Evolutionary conservation across 2,797 vertebrate genomes (phyloP).

Genomic region (Oreochromis mossambicus): DNA sequence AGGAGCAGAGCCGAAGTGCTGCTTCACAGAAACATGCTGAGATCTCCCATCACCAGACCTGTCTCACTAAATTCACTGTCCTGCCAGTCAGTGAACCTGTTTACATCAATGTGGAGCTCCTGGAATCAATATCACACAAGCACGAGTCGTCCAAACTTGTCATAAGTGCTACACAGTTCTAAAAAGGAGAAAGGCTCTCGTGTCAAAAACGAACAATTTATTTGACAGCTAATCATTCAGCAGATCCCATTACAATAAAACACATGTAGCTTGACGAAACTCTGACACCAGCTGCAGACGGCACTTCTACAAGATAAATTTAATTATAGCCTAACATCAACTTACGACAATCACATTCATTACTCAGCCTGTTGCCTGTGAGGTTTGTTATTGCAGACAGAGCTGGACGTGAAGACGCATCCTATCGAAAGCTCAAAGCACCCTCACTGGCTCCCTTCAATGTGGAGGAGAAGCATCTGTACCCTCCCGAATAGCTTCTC

Average conservation of each 20-base stretch:
- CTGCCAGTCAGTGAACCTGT: neutral
- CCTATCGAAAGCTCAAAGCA: neutral
- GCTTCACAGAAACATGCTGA: neutral
- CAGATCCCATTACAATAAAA: neutral
- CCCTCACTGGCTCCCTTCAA: neutral
- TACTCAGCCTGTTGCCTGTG: neutral
- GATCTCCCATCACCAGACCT: neutral
- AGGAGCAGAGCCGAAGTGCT: neutral
- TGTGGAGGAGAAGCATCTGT: too few species aligned
- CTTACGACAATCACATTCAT: neutral
- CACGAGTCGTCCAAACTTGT: neutral
- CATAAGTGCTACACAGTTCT: neutral
- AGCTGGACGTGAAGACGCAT: accelerated
- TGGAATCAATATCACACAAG: neutral
- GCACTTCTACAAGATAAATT: neutral
- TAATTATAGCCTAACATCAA: neutral
- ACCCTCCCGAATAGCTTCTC: neutral
- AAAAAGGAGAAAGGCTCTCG: neutral
- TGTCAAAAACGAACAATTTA: neutral
- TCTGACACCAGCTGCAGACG: neutral
- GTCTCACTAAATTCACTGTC: neutral
- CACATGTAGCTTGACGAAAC: neutral
- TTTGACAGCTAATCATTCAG: neutral
- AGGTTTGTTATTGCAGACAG: neutral
- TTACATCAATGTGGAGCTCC: neutral